phyloP scores from a whole-genome alignment of 2,113 vertebrate species.

The Hylia prasina region DNA sequence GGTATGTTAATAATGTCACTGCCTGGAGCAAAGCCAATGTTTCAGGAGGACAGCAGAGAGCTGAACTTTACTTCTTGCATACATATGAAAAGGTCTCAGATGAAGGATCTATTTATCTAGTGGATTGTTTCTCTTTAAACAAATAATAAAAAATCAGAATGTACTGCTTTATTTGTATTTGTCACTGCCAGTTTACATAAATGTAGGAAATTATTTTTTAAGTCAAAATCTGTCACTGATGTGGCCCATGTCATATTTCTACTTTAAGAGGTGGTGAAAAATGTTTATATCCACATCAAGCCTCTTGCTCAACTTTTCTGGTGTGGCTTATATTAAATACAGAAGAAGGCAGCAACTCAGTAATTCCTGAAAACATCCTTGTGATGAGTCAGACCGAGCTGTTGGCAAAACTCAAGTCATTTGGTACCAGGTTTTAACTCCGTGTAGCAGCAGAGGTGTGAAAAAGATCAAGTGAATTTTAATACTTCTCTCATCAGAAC shows the following conservation, averaged over 20 bases:
- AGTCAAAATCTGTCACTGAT: neutral
- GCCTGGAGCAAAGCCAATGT: neutral
- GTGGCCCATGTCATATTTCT: neutral
- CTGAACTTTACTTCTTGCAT: conserved; percentile 6
- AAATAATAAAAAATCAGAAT: neutral
- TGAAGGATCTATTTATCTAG: neutral
- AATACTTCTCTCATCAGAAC: neutral
- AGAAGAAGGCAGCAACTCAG: conserved; percentile 1
- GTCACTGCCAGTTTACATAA: neutral
- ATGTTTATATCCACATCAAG: neutral
- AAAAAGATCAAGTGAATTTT: neutral
- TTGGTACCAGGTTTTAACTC: neutral
- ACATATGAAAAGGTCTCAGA: neutral
- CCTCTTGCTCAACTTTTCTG: neutral
- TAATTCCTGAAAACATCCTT: conserved; percentile 15
- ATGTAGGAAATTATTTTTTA: neutral
- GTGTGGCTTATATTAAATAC: conserved; percentile 22
- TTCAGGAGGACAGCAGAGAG: neutral
- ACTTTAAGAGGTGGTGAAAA: neutral
- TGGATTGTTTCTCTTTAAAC: neutral
- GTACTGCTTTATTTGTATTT: neutral
- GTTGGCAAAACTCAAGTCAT: neutral
- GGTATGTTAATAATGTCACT: neutral
- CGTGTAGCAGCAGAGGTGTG: neutral
- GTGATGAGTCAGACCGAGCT: conserved; percentile 27